phyloP scores from a whole-genome alignment of 2,888 invertebrate genomes.

The Cerastis leucographa region DNA sequence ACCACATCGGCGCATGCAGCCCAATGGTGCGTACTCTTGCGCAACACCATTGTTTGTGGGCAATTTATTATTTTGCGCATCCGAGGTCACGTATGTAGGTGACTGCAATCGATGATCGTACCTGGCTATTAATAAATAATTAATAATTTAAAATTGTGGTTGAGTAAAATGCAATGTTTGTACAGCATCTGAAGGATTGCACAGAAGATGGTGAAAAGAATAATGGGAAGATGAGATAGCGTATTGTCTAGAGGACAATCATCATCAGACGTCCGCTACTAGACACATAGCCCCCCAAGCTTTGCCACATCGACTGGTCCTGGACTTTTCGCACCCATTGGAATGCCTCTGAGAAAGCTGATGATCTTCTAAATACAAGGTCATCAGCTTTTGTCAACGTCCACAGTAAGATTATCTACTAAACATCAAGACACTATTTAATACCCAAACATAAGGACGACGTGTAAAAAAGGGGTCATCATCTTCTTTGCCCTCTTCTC shows the following conservation, averaged over 20 bases:
- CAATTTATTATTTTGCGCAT: slow-evolving; percentile 73
- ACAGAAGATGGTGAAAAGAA: not conserved
- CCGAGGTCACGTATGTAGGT: slow-evolving; percentile 70
- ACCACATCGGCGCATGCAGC: slow-evolving; percentile 67
- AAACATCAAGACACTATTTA: not conserved
- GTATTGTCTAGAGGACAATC: not conserved
- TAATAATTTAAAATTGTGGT: slow-evolving; percentile 24
- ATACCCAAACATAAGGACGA: not conserved
- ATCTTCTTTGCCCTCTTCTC: too few species aligned
- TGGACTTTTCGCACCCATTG: not conserved
- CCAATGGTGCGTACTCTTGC: slow-evolving; percentile 74
- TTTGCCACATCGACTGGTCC: not conserved
- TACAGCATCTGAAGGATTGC: not conserved
- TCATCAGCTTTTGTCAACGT: not conserved
- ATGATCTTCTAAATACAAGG: not conserved
- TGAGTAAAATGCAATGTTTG: not conserved
- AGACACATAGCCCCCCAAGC: not conserved
- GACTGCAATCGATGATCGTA: slow-evolving; percentile 50
- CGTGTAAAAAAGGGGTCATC: not conserved
- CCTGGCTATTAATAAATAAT: slow-evolving; percentile 32
- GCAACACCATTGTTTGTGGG: slow-evolving; percentile 75
- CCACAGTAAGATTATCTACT: not conserved
- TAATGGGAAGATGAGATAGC: not conserved
- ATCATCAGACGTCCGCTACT: not conserved
- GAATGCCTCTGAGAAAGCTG: not conserved